Evolutionary conservation across 2,113 vertebrate species (phyloP), one percentile per base, ranked within the genome.

Genomic region (Halcyon senegalensis): DNA sequence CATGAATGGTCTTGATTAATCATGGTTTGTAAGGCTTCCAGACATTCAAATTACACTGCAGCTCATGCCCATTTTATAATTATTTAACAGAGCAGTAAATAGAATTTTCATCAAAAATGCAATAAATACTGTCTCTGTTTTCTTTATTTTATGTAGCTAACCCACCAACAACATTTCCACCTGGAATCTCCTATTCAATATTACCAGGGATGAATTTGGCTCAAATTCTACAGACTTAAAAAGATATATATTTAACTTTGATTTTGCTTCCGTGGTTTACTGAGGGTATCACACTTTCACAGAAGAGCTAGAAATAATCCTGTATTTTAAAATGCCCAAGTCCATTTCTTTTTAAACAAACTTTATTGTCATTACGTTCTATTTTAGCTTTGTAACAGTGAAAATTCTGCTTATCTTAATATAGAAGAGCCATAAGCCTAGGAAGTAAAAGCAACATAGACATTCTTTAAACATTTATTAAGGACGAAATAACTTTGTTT

Each of bases 1-100:
- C 27, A 5, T 79, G 94, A 97, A 93, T 85, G 82, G 76, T 18
- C 7, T 51, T 98, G 95, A 95, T 89, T 94, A 81, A 46, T 88
- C 84, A 41, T 58, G 92, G 78, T 50, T 77, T 79, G 30, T 48
- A 70, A 91, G 31, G 39, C 77, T 95, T 66, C 82, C 91, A 97
- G 84, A 91, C 83, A 94, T 89, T 87, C 81, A 91, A 69, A 83
- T 92, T 73, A 82, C 20, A 96, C 46, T 37, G 51, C 64, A 94
- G 66, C 50, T 96, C 63, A 13, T 39, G 48, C 31, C 43, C 18
- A 13, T 91, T 84, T 97, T 79, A 62, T 84, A 89, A 77, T 82
- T 63, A 76, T 69, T 66, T 79, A 94, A 75, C n/a, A 67, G 59
- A 96, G 30, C 25, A 58, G 19, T 53, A 92, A 95, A 82, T 28